A percentile compares a stretch with the other conserved stretches of the same genome.
Conservation (phyloP, 2,113 vertebrate genomes). For the Zootoca vivipara region DNA sequence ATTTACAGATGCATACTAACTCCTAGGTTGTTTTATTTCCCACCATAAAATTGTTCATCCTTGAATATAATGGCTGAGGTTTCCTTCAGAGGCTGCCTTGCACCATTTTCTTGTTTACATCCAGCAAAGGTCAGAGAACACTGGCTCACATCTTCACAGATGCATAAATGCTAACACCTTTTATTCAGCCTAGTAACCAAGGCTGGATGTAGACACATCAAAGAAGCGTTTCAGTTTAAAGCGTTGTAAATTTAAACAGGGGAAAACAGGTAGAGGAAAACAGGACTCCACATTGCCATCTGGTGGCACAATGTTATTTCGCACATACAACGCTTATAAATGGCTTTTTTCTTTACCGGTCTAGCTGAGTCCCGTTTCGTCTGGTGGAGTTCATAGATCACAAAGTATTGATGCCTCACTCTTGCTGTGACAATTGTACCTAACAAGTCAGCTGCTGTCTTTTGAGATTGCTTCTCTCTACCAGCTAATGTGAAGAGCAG, state of each 20-base stretch:
- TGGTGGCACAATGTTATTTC: no score
- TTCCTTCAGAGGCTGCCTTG: background rate
- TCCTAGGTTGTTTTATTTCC: background rate
- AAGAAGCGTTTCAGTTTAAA: no score
- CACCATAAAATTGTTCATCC: background rate
- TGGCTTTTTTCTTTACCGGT: no score
- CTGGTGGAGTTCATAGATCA: slow-evolving; percentile 12
- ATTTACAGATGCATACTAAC: background rate
- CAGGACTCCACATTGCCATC: no score
- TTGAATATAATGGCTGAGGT: background rate
- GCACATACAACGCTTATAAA: no score
- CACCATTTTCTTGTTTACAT: background rate
- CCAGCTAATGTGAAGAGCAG: background rate
- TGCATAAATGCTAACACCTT: slow-evolving; percentile 16
- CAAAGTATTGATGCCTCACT: background rate
- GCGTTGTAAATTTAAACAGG: no score
- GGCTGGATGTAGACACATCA: no score
- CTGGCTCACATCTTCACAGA: background rate
- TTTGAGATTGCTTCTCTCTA: background rate
- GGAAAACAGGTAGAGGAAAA: no score
- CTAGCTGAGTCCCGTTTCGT: background rate
- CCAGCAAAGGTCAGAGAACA: slow-evolving; percentile 9
- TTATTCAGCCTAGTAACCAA: slow-evolving; percentile 23
- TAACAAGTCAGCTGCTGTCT: background rate
- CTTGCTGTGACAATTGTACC: background rate